These are phyloP conservation scores for Neoarius graeffei DNA, from an alignment of 2,113 vertebrate genomes.

Conservation along the genomic window DNA sequence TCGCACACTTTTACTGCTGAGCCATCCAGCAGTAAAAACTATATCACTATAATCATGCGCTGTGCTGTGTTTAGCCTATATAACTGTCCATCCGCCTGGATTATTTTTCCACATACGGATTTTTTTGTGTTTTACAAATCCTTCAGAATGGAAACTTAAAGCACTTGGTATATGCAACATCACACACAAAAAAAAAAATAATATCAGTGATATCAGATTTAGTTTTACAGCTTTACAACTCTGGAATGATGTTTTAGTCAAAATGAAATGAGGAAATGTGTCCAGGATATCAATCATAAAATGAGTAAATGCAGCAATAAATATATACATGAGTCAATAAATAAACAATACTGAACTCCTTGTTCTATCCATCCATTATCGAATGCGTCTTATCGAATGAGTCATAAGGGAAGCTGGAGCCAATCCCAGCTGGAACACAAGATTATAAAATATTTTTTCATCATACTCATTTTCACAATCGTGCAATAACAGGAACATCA, in stretches of 20 bases:
- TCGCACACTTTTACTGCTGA: constrained; percentile 6
- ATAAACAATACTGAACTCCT: neutral
- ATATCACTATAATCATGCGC: constrained; percentile 20
- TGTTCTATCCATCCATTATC: too few species aligned
- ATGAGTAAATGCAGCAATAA: neutral
- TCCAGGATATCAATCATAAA: neutral
- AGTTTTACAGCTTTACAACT: neutral
- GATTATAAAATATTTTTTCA: neutral
- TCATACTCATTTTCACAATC: neutral
- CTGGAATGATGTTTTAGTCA: neutral
- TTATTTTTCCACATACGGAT: constrained; percentile 18
- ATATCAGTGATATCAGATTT: neutral
- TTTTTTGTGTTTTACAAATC: neutral
- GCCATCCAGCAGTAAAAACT: constrained; percentile 21
- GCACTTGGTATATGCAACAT: neutral
- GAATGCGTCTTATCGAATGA: too few species aligned
- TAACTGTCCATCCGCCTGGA: constrained; percentile 3
- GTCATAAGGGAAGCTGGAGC: too few species aligned
- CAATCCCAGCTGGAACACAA: too few species aligned
- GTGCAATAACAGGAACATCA: neutral
- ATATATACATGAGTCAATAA: neutral
- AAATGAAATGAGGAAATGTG: neutral
- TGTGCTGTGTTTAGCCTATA: constrained; percentile 1
- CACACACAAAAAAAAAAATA: too few species aligned
- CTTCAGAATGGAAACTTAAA: neutral